Conservation (phyloP, 2,797 vertebrate species). For the Trachops cirrhosus region DNA sequence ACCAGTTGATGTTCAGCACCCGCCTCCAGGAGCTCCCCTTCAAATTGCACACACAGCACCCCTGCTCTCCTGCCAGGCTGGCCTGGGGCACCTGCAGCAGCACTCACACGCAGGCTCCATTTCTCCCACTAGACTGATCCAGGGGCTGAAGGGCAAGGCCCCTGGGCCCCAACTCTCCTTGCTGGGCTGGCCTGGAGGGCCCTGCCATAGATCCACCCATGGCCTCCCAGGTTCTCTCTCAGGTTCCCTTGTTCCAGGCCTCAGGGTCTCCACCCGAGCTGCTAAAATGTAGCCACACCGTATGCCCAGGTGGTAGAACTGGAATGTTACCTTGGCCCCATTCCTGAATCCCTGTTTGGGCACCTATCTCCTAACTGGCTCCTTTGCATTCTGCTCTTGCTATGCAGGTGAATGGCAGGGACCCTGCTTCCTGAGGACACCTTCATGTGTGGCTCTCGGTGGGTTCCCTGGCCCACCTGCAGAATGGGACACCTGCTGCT, state of each 20-base stretch:
- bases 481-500: background rate
- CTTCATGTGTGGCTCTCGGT: fast-evolving
- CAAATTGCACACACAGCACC: background rate
- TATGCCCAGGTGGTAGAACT: background rate
- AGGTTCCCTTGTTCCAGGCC: background rate
- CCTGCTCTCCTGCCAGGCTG: background rate
- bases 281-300: background rate
- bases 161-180: background rate
- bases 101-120: fast-evolving
- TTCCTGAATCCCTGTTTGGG: background rate
- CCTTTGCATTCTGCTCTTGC: background rate
- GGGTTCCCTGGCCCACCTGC: background rate
- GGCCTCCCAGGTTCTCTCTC: background rate
- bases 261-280: background rate
- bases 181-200: background rate
- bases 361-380: background rate
- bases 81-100: background rate
- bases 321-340: background rate
- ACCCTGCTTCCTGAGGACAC: background rate
- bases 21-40: background rate
- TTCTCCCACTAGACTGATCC: background rate
- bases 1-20: background rate
- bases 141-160: background rate
- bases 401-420: background rate
- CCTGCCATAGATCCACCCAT: background rate